Evolutionary conservation across 2,797 vertebrate species (phyloP), one percentile per base, ranked within the genome.

Genomic region (Acrocephalus scirpaceus): DNA sequence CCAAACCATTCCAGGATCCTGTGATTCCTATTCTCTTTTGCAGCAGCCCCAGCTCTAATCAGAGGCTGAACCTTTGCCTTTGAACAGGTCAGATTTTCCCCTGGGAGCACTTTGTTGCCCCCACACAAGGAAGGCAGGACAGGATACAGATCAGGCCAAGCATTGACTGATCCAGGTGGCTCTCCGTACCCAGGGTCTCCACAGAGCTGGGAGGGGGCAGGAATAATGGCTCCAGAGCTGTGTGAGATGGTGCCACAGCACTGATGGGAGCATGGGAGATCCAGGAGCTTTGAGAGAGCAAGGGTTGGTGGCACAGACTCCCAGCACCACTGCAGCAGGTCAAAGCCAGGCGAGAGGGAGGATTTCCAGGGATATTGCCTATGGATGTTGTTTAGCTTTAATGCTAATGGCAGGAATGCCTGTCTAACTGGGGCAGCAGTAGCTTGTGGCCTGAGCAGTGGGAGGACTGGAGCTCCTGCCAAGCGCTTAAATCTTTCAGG

Each of bases 351-450:
- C 74, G 85, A 92, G 71, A 94, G 56, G 7, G 9, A 64, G 15
- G 12, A 23, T 15, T 90, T 69, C 47, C 9, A 10, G 65, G 79
- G 73, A 20, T 58, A 67, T 72, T 6, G 7, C 62, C 72, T 25
- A 4, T 36, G 74, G 90, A 79, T 75, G 61, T 20, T 62, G 47
- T 88, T 90, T 15, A 51, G 50, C 61, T 85, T 42, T 67, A 56
- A 86, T 1, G 4, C 60, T 86, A 93, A 65, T 5, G 16, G 87
- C 69, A 74, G 69, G 36, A 92, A 32, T 0, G 3, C 76, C 66
- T 70, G 72, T 86, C 72, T 86, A 95, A 94, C 71, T 95, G 96
- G 96, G 87, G 56, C 89, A 95, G 85, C 73, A 50, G 87, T 75
- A 83, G 92, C 87, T 94, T 54, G 87, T 72, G 81, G 95, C 57